These are phyloP conservation scores for Pseudolaguvia tuberculata DNA, from an alignment of 2,113 vertebrate genomes.

Conservation along the genomic window DNA sequence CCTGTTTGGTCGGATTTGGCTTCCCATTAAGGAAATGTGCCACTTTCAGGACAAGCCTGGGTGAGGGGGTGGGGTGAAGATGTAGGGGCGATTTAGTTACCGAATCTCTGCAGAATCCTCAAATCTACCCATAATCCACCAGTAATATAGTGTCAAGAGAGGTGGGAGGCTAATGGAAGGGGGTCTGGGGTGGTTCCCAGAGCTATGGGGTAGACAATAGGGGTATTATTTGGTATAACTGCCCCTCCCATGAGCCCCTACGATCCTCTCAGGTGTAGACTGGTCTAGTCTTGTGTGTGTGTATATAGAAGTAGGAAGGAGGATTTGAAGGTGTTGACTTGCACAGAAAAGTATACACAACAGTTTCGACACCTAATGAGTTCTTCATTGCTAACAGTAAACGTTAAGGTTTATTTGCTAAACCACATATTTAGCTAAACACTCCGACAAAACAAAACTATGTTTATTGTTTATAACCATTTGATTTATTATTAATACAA, in stretches of 20 bases:
- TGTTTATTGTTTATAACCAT: no score
- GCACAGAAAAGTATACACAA: conserved; percentile 10
- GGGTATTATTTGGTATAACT: conserved; percentile 60
- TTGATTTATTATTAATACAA: no score
- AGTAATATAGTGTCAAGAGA: conserved; percentile 64
- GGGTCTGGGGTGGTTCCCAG: conserved; percentile 50
- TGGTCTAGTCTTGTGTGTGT: conserved; percentile 11
- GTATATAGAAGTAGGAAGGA: neutral
- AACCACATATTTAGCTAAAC: neutral
- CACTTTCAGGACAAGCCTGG: conserved; percentile 12
- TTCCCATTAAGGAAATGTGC: conserved; percentile 43
- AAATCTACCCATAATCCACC: conserved; percentile 67
- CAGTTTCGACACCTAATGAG: conserved; percentile 2
- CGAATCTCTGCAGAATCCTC: conserved; percentile 50
- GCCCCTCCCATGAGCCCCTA: conserved; percentile 29
- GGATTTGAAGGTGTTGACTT: conserved; percentile 31
- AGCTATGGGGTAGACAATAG: conserved; percentile 60
- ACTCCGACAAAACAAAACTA: no score
- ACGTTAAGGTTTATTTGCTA: conserved; percentile 4
- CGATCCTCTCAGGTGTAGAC: conserved; percentile 41
- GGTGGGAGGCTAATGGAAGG: conserved; percentile 31
- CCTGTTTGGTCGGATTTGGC: conserved; percentile 55
- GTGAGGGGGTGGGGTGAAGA: neutral
- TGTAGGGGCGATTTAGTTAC: conserved; percentile 20
- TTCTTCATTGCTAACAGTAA: conserved; percentile 27